Evolutionary conservation across 2,888 invertebrate genomes (phyloP).

Genomic region (Marasmarcha lunaedactyla): DNA sequence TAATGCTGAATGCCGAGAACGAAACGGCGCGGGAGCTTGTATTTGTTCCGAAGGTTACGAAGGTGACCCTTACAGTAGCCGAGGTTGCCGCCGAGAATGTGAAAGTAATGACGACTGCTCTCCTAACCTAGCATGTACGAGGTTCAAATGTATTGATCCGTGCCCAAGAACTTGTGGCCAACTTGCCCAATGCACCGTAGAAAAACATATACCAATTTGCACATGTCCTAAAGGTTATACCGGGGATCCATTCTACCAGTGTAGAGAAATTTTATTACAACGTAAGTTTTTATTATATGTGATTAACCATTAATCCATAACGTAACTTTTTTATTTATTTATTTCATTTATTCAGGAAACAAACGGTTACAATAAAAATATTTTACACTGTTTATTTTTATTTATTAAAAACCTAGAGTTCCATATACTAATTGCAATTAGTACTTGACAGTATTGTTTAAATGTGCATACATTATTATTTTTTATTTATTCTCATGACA

Average conservation of each 20-base stretch:
- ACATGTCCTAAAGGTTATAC: constrained; percentile 80
- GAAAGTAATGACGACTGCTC: constrained; percentile 83
- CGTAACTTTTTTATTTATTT: constrained; percentile 3
- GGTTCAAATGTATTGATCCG: constrained; percentile 87
- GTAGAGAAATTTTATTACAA: constrained; percentile 65
- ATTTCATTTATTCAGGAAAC: neutral
- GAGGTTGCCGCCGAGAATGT: constrained; percentile 82
- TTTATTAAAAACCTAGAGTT: too few relatives aligned
- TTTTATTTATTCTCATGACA: too few relatives aligned
- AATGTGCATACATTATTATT: too few relatives aligned
- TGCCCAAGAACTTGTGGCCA: constrained; percentile 87
- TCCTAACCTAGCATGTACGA: constrained; percentile 79
- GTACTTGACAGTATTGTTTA: too few relatives aligned
- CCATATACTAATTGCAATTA: too few relatives aligned
- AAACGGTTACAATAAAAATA: constrained; percentile 2
- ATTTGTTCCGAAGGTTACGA: constrained; percentile 82
- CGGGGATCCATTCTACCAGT: constrained; percentile 87
- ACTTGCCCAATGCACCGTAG: constrained; percentile 82
- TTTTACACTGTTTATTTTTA: neutral
- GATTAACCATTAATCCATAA: constrained; percentile 3
- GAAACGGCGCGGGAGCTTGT: constrained; percentile 88
- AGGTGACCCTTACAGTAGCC: constrained; percentile 84
- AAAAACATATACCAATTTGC: constrained; percentile 83
- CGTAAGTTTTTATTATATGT: too few relatives aligned
- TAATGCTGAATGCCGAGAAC: constrained; percentile 85